Evolutionary conservation across 2,888 invertebrate genomes (phyloP).

Genomic region (Brachypalpus laphriformis): DNA sequence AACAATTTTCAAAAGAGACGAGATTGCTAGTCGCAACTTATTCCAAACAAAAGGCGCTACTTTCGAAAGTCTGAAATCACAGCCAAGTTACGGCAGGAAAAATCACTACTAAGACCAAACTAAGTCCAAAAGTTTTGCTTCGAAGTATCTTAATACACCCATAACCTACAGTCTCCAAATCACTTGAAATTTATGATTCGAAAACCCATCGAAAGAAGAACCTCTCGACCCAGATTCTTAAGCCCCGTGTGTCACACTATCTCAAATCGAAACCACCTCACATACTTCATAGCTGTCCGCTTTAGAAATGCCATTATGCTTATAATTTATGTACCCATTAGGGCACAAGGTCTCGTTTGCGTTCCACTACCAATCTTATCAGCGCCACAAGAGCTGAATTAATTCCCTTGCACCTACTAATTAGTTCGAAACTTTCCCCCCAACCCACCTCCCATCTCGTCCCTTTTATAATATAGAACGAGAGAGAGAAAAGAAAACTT

Average conservation of each 20-base stretch:
- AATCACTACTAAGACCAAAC: too few relatives aligned
- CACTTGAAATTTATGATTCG: background rate
- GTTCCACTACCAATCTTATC: conserved; percentile 68
- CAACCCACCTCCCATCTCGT: background rate
- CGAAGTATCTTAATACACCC: background rate
- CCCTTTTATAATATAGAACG: background rate
- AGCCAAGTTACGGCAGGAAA: too few relatives aligned
- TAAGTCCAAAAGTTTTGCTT: too few relatives aligned
- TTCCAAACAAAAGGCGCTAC: too few relatives aligned
- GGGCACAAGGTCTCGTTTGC: conserved; percentile 54
- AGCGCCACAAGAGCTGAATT: conserved; percentile 59
- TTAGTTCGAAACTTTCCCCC: conserved; percentile 38
- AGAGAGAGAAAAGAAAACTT: too few relatives aligned
- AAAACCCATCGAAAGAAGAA: background rate
- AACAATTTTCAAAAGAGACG: too few relatives aligned
- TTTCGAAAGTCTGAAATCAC: too few relatives aligned
- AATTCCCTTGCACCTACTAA: conserved; percentile 69
- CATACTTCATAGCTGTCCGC: conserved; percentile 27
- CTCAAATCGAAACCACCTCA: conserved; percentile 15
- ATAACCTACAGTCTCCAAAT: background rate
- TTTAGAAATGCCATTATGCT: conserved; percentile 52
- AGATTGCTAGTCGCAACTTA: too few relatives aligned
- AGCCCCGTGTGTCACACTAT: background rate
- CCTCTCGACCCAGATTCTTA: conserved; percentile 9
- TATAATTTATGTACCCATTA: conserved; percentile 64